These are phyloP conservation scores for Miichthys miiuy DNA, from an alignment of 2,797 vertebrate genomes.

Conservation along the genomic window DNA sequence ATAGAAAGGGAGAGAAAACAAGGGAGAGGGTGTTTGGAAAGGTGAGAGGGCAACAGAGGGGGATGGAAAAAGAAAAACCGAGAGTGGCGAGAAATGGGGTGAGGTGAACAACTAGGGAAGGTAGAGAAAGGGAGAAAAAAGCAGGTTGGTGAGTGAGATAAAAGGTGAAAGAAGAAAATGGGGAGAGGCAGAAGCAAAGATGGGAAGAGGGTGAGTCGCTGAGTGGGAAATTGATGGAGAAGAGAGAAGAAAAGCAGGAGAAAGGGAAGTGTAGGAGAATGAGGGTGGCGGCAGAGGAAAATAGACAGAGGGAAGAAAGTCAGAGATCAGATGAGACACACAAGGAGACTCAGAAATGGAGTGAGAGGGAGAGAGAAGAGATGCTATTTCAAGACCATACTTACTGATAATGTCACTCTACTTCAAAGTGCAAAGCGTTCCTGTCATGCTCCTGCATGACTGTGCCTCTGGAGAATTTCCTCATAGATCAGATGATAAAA, in stretches of 20 bases:
- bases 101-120: slow-evolving; percentile 3
- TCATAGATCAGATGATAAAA: slow-evolving; percentile 83
- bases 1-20: slow-evolving; percentile 32
- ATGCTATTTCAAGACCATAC: slow-evolving; percentile 86
- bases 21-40: slow-evolving; percentile 26
- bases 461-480: slow-evolving; percentile 80
- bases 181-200: slow-evolving; percentile 38
- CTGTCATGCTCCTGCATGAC: slow-evolving; percentile 79
- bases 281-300: slow-evolving; percentile 47
- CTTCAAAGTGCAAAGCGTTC: slow-evolving; percentile 86
- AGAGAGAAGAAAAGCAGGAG: slow-evolving; percentile 40
- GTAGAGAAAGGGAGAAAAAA: slow-evolving; percentile 20
- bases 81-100: slow-evolving; percentile 14
- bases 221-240: slow-evolving; percentile 53
- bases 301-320: slow-evolving; percentile 58
- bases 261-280: slow-evolving; percentile 42
- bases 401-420: slow-evolving; percentile 87
- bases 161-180: slow-evolving; percentile 34
- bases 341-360: slow-evolving; percentile 59
- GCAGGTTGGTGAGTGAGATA: slow-evolving; percentile 33
- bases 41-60: slow-evolving; percentile 24
- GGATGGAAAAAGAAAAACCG: slow-evolving; percentile 18
- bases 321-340: slow-evolving; percentile 62
- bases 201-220: slow-evolving; percentile 13
- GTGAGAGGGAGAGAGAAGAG: slow-evolving; percentile 69